These are phyloP conservation scores for Protodeltote pygarga DNA, from an alignment of 2,888 invertebrate genomes.

Conservation along the genomic window DNA sequence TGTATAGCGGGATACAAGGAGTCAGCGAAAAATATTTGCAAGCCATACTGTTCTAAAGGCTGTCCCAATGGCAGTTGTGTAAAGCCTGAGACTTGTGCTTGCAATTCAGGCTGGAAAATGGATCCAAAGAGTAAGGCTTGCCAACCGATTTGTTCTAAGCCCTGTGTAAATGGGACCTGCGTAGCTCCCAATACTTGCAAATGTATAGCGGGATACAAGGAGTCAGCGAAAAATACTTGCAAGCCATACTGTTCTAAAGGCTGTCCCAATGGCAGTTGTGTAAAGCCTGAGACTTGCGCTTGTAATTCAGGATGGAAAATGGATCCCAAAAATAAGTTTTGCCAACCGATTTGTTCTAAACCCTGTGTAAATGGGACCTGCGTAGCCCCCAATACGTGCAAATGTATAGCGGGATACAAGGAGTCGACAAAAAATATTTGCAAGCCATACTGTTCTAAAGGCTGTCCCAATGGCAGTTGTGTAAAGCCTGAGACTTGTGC, in stretches of 20 bases:
- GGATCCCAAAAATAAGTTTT: too few species aligned
- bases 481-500: too few species aligned
- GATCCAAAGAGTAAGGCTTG: too few species aligned
- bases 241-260: background rate
- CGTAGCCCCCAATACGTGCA: background rate
- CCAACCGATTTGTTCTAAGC: too few species aligned
- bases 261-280: too few species aligned
- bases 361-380: background rate
- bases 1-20: slow-evolving; percentile 6
- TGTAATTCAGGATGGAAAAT: background rate
- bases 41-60: slow-evolving; percentile 3
- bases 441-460: background rate
- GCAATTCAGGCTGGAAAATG: slow-evolving; percentile 24
- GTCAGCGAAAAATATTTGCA: background rate
- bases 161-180: background rate
- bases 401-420: background rate
- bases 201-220: background rate
- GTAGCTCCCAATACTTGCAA: background rate
- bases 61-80: slow-evolving; percentile 14
- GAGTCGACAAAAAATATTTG: background rate
- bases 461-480: too few species aligned
- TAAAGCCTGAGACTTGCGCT: too few species aligned
- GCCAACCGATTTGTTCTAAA: too few species aligned
- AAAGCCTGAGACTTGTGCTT: slow-evolving; percentile 12
- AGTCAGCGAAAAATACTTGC: background rate